A percentile compares a stretch with the other conserved stretches of the same genome.
Conservation (phyloP, 2,888 invertebrate genomes). For the Leucophora obtusa region DNA sequence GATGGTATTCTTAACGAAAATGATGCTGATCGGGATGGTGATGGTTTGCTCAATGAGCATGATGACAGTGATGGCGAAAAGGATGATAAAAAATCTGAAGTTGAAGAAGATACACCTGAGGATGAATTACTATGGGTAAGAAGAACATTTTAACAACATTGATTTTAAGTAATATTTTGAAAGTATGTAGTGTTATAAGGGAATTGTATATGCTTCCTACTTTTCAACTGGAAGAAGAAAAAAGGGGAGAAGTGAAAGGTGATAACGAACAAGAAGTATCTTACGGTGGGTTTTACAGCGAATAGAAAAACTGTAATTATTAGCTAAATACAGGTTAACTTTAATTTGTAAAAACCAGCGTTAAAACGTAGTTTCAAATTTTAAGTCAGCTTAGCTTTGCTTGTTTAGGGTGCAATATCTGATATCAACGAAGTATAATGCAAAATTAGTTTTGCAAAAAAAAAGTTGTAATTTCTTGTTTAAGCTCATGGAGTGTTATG, state of each 20-base stretch:
- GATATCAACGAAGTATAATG: neutral
- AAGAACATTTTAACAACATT: neutral
- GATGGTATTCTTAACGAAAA: conserved; percentile 67
- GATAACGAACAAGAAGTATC: no score
- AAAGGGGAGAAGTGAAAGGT: no score
- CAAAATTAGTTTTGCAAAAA: neutral
- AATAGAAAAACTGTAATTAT: no score
- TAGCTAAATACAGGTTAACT: no score
- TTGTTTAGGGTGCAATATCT: neutral
- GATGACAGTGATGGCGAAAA: conserved; percentile 67
- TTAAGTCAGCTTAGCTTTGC: no score
- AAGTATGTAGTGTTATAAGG: neutral
- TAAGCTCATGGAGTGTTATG: neutral
- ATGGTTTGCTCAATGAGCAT: conserved; percentile 70
- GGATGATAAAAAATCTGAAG: conserved; percentile 60
- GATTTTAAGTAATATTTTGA: neutral
- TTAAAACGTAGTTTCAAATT: no score
- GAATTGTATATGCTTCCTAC: neutral
- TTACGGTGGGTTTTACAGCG: no score
- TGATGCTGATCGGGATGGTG: conserved; percentile 67
- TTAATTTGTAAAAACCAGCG: no score
- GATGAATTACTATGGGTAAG: conserved; percentile 83
- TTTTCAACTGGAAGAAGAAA: no score
- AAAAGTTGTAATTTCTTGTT: neutral
- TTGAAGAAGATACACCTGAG: conserved; percentile 79